Conservation (phyloP, 2,888 invertebrate genomes). For the Luffia ferchaultella region DNA sequence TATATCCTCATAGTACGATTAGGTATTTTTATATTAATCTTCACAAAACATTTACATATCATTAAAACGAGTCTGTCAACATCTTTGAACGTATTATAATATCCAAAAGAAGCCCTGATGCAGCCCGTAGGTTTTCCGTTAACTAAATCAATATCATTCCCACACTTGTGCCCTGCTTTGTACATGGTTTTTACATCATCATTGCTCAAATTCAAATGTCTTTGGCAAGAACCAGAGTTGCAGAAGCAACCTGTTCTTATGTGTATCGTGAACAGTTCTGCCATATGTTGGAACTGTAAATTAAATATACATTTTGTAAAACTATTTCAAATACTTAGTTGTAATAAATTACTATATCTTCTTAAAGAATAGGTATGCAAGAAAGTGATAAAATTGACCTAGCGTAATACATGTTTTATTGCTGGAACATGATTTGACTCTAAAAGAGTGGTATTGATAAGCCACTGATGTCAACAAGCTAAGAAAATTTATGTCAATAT, state of each 20-base stretch:
- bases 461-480: too few species aligned
- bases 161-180: constrained; percentile 90
- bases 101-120: constrained; percentile 91
- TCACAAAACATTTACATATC: constrained; percentile 79
- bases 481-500: too few species aligned
- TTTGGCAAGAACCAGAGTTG: constrained; percentile 94
- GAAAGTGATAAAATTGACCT: too few species aligned
- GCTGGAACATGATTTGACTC: too few species aligned
- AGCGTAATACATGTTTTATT: too few species aligned
- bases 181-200: constrained; percentile 79
- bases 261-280: constrained; percentile 84
- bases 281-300: constrained; percentile 84
- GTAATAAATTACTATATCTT: too few species aligned
- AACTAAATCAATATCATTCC: constrained; percentile 86
- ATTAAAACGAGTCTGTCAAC: constrained; percentile 76
- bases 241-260: constrained; percentile 96
- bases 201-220: constrained; percentile 74
- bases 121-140: constrained; percentile 92
- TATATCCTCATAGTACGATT: constrained; percentile 28
- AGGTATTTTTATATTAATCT: constrained; percentile 27
- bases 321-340: too few species aligned
- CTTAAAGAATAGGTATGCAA: too few species aligned
- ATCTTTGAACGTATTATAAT: constrained; percentile 81
- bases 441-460: too few species aligned
- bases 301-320: constrained; percentile 4